phyloP scores from a whole-genome alignment of 2,888 invertebrate species.

The Leucoptera coffeella region DNA sequence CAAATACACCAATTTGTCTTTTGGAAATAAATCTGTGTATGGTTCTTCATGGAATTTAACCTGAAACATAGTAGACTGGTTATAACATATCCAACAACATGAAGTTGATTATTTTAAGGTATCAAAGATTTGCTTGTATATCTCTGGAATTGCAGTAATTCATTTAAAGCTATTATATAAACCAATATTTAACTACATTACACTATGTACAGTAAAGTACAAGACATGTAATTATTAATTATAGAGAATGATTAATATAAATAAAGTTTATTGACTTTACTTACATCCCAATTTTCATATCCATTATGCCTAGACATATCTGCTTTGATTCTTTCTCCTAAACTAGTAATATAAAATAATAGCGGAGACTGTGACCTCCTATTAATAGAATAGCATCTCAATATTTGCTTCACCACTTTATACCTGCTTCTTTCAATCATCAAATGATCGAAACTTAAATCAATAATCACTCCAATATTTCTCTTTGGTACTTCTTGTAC shows the following conservation, averaged over 20 bases:
- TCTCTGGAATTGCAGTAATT: too few relatives aligned
- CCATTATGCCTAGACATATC: constrained; percentile 79
- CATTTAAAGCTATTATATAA: too few relatives aligned
- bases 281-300: constrained; percentile 88
- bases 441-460: constrained; percentile 84
- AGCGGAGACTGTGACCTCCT: constrained; percentile 73
- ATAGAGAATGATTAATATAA: too few relatives aligned
- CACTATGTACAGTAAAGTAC: too few relatives aligned
- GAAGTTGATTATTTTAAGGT: too few relatives aligned
- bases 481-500: constrained; percentile 64
- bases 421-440: constrained; percentile 88
- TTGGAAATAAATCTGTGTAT: constrained; percentile 66
- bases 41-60: constrained; percentile 62
- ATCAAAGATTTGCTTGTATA: too few relatives aligned
- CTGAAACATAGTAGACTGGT: too few relatives aligned
- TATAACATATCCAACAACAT: too few relatives aligned
- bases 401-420: constrained; percentile 85
- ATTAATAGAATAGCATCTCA: constrained; percentile 87
- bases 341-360: constrained; percentile 77
- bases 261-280: constrained; percentile 25
- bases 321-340: constrained; percentile 64
- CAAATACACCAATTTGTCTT: constrained; percentile 79
- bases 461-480: constrained; percentile 71
- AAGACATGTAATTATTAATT: too few relatives aligned
- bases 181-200: too few relatives aligned